These are phyloP conservation scores for Scopus umbretta DNA, from an alignment of 2,113 vertebrate species.

Conservation along the genomic window DNA sequence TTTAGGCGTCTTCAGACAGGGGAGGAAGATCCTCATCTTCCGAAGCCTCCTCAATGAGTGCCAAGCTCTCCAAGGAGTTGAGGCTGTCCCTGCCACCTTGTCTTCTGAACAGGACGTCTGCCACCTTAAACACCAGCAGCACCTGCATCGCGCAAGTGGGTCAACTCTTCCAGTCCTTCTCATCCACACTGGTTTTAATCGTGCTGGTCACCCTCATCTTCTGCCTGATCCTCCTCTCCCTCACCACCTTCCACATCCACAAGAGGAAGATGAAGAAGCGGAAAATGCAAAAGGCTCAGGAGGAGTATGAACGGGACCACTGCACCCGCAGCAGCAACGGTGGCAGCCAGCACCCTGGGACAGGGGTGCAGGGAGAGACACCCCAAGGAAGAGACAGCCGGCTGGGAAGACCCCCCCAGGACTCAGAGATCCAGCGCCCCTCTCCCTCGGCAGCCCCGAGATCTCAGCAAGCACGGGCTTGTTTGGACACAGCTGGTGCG, in stretches of 20 bases:
- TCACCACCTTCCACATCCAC: conserved; percentile 94
- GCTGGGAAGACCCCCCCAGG: conserved; percentile 67
- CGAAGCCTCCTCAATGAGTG: conserved; percentile 81
- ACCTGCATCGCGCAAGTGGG: conserved; percentile 89
- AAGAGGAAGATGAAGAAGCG: conserved; percentile 94
- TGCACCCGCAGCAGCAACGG: conserved; percentile 73
- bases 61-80: conserved; percentile 82
- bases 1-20: conserved; percentile 29
- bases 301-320: conserved; percentile 96
- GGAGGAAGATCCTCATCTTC: conserved; percentile 62
- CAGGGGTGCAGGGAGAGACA: conserved; percentile 14
- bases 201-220: conserved; percentile 90
- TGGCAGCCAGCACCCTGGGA: conserved; percentile 19
- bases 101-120: conserved; percentile 79
- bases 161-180: conserved; percentile 88
- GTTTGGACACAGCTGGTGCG: conserved; percentile 72
- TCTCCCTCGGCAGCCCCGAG: conserved; percentile 42
- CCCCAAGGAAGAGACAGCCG: conserved; percentile 63
- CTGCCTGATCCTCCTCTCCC: conserved; percentile 89
- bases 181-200: conserved; percentile 90
- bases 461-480: conserved; percentile 47
- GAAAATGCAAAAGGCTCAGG: conserved; percentile 94
- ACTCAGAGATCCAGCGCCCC: conserved; percentile 58
- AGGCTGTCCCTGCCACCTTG: conserved; percentile 82
- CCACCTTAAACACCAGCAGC: conserved; percentile 68